phyloP scores from a whole-genome alignment of 1,140 invertebrate species.

The Ditylenchus dipsaci region DNA sequence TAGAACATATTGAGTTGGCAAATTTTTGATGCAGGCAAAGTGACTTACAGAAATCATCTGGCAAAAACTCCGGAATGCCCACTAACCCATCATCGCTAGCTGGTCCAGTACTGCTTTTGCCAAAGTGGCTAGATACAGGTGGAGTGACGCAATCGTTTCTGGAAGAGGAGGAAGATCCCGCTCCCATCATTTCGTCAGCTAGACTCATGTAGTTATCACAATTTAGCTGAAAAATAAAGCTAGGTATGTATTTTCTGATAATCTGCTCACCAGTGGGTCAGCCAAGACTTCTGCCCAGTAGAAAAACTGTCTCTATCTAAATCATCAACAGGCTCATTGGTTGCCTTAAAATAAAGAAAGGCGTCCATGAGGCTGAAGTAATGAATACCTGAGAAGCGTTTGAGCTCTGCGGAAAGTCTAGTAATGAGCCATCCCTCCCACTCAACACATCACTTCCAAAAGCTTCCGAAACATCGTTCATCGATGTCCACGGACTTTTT shows the following conservation, averaged over 20 bases:
- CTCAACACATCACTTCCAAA: background rate
- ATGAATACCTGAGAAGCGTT: background rate
- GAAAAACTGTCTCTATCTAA: background rate
- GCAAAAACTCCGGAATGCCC: background rate
- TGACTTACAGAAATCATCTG: constrained; percentile 6
- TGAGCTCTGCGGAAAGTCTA: background rate
- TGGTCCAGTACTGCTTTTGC: background rate
- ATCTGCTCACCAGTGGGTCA: background rate
- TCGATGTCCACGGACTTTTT: constrained; percentile 1
- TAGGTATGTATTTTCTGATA: too few relatives aligned
- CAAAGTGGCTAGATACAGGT: constrained; percentile 2
- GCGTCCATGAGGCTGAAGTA: background rate
- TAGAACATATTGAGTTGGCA: background rate
- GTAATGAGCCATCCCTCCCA: background rate
- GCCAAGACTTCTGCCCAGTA: background rate
- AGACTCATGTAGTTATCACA: constrained; percentile 6
- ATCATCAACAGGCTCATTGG: background rate
- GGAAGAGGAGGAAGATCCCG: background rate
- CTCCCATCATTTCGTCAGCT: background rate
- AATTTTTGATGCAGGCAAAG: background rate
- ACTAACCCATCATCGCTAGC: background rate
- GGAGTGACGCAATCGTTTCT: background rate
- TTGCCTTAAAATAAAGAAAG: background rate
- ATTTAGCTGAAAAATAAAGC: background rate
- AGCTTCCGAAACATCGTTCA: background rate